Percentiles rank a stretch among this genome's conserved stretches.
Conservation (phyloP, 1,140 invertebrate genomes). For the Trachymyrmex cornetzi region DNA sequence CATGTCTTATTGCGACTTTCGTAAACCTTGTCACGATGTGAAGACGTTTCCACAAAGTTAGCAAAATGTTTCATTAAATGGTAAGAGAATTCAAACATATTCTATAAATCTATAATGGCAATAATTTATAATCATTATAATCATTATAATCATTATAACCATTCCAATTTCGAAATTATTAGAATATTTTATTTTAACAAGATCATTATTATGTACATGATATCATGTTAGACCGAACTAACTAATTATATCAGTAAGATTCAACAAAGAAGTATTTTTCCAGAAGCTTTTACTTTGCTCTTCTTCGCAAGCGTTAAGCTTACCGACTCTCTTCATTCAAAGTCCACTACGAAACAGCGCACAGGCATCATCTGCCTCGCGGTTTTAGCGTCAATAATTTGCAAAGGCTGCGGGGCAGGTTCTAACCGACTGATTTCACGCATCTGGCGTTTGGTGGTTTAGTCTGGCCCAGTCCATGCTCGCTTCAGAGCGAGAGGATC, state of each 20-base stretch:
- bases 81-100: background rate
- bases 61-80: slow-evolving; percentile 25
- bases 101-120: background rate
- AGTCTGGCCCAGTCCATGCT: slow-evolving; percentile 76
- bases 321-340: slow-evolving; percentile 36
- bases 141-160: background rate
- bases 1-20: slow-evolving; percentile 67
- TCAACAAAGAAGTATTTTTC: background rate
- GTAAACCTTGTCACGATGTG: slow-evolving; percentile 31
- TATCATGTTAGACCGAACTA: background rate
- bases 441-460: slow-evolving; percentile 86
- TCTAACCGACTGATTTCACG: slow-evolving; percentile 84
- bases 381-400: slow-evolving; percentile 82
- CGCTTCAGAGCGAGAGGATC: slow-evolving; percentile 55
- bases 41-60: slow-evolving; percentile 37
- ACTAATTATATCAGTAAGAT: slow-evolving; percentile 34
- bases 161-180: background rate
- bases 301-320: slow-evolving; percentile 8
- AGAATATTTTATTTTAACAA: background rate
- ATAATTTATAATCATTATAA: background rate
- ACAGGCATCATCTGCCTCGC: slow-evolving; percentile 75
- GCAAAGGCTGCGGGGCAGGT: slow-evolving; percentile 80
- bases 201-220: background rate
- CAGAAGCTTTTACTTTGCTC: slow-evolving; percentile 11
- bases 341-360: slow-evolving; percentile 43